Evolutionary conservation across 2,113 vertebrate species (phyloP), one percentile per base, ranked within the genome.

Genomic region (Coturnix japonica): DNA sequence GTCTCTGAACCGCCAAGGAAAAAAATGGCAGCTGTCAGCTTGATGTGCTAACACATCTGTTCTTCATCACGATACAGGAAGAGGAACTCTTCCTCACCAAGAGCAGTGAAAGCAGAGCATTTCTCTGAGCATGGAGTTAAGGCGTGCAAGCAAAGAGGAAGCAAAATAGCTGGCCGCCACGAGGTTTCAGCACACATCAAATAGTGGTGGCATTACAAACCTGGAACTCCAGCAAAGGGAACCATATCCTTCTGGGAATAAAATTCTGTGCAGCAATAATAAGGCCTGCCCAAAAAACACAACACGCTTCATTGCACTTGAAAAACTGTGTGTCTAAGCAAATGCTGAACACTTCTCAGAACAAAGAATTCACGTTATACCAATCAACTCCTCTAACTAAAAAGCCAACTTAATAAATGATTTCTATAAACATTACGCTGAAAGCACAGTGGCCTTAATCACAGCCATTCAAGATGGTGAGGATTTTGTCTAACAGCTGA

Each of bases 71-170:
- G 6, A 39, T 17, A 49, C 0, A 4, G 18, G 1, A 13, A 78
- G 14, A 19, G 28, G 4, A 70, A 35, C 31, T 37, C 4, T 28
- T 76, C 23, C 49, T 87, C 8, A 11, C 0, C 0, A 12, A 61
- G 2, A 49, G 37, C 35, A 35, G 23, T 4, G 31, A 12, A 65
- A 46, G 31, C 59, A 46, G 17, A 33, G 23, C 19, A 28, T 31
- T 78, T 72, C 39, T 37, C 19, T 75, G 35, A 78, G 46, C 19
- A 49, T 70, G 21, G 41, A 82, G 72, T 83, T 70, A 70, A 85
- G 90, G 56, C 0, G 0, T 3, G 11, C 44, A 64, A 84, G 57
- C 21, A 10, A 75, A 57, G 63, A 85, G 35, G 77, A 90, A 90
- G n/a, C 0, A 1, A 66, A 89, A 87, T 51, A 67, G 43, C 33